Evolutionary conservation across 1,140 invertebrate genomes (phyloP), one percentile per base, ranked within the genome.

Genomic region (Eupristina koningsbergeri): DNA sequence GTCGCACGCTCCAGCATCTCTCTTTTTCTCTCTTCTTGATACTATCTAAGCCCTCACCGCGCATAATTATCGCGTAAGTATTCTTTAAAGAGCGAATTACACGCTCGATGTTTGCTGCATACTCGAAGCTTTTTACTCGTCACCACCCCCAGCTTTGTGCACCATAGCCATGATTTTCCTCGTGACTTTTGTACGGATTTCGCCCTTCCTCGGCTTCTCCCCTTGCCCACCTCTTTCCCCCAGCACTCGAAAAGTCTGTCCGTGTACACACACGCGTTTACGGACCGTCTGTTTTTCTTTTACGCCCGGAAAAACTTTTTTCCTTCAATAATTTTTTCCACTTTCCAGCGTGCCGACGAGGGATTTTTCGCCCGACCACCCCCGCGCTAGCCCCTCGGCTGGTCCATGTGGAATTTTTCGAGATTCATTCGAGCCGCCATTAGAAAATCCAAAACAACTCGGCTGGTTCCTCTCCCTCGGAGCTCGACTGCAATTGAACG

Each of bases 61-160:
- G 86, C 87, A 88, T 91, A 91, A 92, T 92, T 92, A 91, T 90
- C 89, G 91, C 91, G 89, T 90, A 90, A 92, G 90, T 92, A 89
- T 92, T 92, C 90, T 91, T 90, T 91, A 91, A 92, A 91, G 89
- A 92, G 90, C 89, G 88, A 92, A 92, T 93, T 92, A 92, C 89
- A 90, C 90, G 90, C 89, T 91, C 89, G 89, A 92, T 92, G 89
- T 91, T 92, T 92, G 86, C 89, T 86, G 86, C 87, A 80, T 88
- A 88, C 88, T 89, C 88, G 76, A 87, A 89, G 86, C 89, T 91
- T 91, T 91, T 89, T 87, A 89, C 88, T 88, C 81, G 78, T 86
- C 81, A 31, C 81, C 75, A 67, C 29, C 63, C 80, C 58, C 83
- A 69, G 81, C 41, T 29, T 47, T 11, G 6, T 45, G 6, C 11